Base-by-base conservation (phyloP, 2,888 invertebrate species). In the Eretmocerus hayati region DNA sequence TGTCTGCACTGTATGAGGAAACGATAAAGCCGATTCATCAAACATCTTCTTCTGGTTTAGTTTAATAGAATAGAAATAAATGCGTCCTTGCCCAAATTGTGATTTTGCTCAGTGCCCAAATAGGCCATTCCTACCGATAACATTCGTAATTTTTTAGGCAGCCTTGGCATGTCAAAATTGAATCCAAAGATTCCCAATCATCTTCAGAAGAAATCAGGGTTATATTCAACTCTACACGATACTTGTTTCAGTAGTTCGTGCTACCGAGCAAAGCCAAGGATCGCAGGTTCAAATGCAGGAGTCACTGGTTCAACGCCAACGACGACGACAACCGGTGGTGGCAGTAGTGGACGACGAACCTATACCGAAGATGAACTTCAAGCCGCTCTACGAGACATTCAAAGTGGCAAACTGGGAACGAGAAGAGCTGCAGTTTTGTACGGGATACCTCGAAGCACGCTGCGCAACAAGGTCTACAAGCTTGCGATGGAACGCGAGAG, bases 301-400 rank as follows among this genome's bases (percentile, higher is more conserved):
- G 52, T 87, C 84, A 67, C 85, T 83, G 40, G 81, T 92, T 58
- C 81, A 85, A 56, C 96, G 4, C n/a, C 57, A 60, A 64, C 42
- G 62, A 76, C 75, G 53, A 66, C 53, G 78, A 81, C 49, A 79
- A 91, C 58, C 80, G 89, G 47, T 41, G 54, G 69, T 47, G 79
- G 66, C 35, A 62, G 76, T 74, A 54, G 69, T 48, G 79, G 82
- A 47, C 79, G 91, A 57, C 81, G 89, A 58, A 83, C 87, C 45
- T 97, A 97, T 77, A 92, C 92, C n/a, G 93, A 95, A 62, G 91
- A 92, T 62, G 95, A 96, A 72, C 81, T 97, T 35, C 87, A 89
- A 65, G 86, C 87, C 31, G 96, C 96, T n/a, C 81, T 97, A 50
- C 81, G 88, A 52, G 96, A 95, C 73, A 93, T 96, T 67, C 87